Base-by-base conservation (phyloP, 2,888 invertebrate genomes). In the Nomada lathburiana region DNA sequence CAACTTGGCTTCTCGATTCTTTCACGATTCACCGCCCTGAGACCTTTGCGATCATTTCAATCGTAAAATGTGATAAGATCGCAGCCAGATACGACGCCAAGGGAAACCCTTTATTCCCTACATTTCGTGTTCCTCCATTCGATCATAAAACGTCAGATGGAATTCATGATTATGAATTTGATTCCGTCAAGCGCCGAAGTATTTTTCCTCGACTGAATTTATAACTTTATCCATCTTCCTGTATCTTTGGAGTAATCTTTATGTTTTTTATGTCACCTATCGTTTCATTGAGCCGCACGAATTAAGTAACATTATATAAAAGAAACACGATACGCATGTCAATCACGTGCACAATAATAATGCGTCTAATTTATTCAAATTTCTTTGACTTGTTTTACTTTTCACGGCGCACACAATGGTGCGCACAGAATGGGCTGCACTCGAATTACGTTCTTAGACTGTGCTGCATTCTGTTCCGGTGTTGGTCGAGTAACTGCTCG, bases 51-150 rank as follows among this genome's bases (percentile, higher is more conserved):
- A 81, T 83, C 78, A 73, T 74, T 73, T 62, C 79, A 86, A 87
- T 73, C 76, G 74, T 76, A 72, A 70, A 72, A 80, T 82, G 86
- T 82, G 88, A 90, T 89, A 83, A 90, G 90, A 90, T 90, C 84
- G 67, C 82, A 78, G 76, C 68, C 60, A 81, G 89, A 89, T 88
- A 90, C 71, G 80, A 64, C 83, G 60, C 73, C 74, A 57, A 57
- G 63, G 76, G 67, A 75, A 76, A 42, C 77, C 82, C 79, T 86
- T 88, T 86, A 84, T 87, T 63, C 80, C 23, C 47, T 13, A 29
- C 50, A 63, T 74, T 78, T 74, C 60, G 29, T 73, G 67, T 59
- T 55, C 65, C 71, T 67, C 62, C 52, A 65, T 75, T 72, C 75
- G 71, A 76, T 70, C 60, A 18, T 18, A 26, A 60, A 50, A 23